Evolutionary conservation across 2,888 invertebrate genomes (phyloP), one percentile per base, ranked within the genome.

Genomic region (Lycia hirtaria): DNA sequence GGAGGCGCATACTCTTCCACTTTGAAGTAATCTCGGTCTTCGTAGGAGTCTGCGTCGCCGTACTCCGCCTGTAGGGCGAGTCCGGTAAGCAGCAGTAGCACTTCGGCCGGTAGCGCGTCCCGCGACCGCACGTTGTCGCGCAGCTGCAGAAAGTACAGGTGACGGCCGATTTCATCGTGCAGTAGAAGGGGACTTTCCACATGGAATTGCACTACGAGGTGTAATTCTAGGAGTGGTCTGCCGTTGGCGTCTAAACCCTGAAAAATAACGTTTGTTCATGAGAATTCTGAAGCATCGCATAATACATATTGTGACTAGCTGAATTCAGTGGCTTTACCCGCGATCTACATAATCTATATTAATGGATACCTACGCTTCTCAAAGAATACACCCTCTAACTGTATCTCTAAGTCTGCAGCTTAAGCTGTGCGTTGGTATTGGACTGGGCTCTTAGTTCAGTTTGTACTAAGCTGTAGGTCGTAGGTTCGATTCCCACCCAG

Each of bases 111-210:
- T 38, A 91, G 73, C 15, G 82, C 94, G 84, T 94, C 96, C 80
- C 95, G 93, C 59, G 94, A 93, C 62, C 94, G 93, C 64, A 95
- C 94, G 92, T 99, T 99, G 89, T 97, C 96, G 65, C 97, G 96
- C 81, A 99, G 92, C 92, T 99, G 99, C 73, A 97, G 93, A 92
- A 98, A 99, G 89, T 99, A 99, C 81, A 98, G 96, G 84, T 97
- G 97, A 58, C 98, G 94, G 51, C 98, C 97, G 71, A 96, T 94
- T 79, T 97, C 97, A 93, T 98, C 98, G 88, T 97, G 95, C 79
- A 98, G 93, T 67, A 98, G 94, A 73, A 97, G 94, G 62, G 97
- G 97, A 81, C 97, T 97, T 92, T 98, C 98, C 77, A 98, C 96
- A 92, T 98, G 98, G 89, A 97, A 98, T 89, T 98, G 97, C 77